Percentiles rank a stretch among this genome's conserved stretches.
These are phyloP conservation scores for Parazoanthus swiftii DNA, from an alignment of 92 coral and sea anemone species.

Conservation along the genomic window DNA sequence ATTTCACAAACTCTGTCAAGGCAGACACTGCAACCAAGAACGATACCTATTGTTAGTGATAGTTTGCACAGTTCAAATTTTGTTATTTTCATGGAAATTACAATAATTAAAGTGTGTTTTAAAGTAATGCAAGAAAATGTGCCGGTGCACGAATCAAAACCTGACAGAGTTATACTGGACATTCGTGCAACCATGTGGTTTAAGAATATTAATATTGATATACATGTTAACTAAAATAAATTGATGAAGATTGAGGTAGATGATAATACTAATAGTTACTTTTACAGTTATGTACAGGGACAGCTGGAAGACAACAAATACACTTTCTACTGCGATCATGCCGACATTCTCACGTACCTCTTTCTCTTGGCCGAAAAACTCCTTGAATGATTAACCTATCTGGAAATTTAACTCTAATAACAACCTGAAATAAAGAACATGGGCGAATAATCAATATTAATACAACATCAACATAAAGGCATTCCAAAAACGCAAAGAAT, in stretches of 20 bases:
- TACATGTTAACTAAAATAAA: no score
- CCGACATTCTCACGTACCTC: constrained; percentile 49
- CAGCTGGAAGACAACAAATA: not conserved
- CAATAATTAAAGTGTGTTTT: no score
- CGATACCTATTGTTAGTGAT: no score
- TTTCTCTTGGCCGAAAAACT: constrained; percentile 89
- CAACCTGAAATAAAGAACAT: constrained; percentile 61
- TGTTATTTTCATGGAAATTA: no score
- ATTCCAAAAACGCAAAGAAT: no score
- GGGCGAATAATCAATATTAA: not conserved
- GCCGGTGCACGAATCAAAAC: no score
- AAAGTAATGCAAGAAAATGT: no score
- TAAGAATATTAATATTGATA: no score
- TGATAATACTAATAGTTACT: no score
- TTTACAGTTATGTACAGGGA: not conserved
- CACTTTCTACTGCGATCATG: not conserved
- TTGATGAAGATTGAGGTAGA: no score
- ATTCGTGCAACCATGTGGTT: no score
- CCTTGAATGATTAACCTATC: constrained; percentile 88
- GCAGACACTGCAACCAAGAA: constrained; percentile 59
- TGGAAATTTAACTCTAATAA: constrained; percentile 89
- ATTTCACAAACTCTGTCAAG: constrained; percentile 72
- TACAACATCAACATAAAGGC: not conserved
- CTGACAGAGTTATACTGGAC: no score
- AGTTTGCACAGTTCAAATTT: not conserved